Base-by-base conservation (phyloP, 2,797 vertebrate genomes). In the Caiman crocodilus region DNA sequence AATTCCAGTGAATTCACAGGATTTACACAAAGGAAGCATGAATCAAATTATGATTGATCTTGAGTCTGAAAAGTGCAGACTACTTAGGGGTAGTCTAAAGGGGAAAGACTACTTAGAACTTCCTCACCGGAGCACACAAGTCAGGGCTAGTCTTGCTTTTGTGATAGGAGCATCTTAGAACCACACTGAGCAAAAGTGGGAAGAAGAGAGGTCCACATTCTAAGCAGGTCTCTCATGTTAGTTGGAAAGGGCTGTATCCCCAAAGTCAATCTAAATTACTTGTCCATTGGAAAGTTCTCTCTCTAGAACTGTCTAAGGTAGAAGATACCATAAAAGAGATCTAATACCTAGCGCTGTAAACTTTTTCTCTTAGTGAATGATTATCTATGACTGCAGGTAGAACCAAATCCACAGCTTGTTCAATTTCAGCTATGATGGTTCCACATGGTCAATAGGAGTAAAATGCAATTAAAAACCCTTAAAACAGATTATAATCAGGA, bases 41-140 rank as follows among this genome's bases (percentile, higher is more conserved):
- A 61, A 55, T 35, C 30, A 76, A 85, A 5, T 28, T 0, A 0
- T 0, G 16, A 6, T 64, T 2, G 14, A 63, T 57, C 20, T 69
- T 7, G 18, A 12, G 6, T 32, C 50, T 10, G 14, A 0, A 5
- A 63, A 10, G 0, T 0, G 23, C 25, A 23, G 16, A 6, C 16
- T 32, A n/a, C n/a, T n/a, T n/a, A n/a, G n/a, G n/a, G n/a, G n/a
- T n/a, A n/a, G n/a, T n/a, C n/a, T n/a, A n/a, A n/a, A n/a, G 67
- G 30, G 11, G 35, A 35, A 35, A 69, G 30, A 10, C 67, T 20
- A 69, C 67, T 21, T 30, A 32, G 35, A 23, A 32, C 67, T 32
- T 69, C 32, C 30, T 35, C 67, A 69, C 32, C 20, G 20, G 18
- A 32, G 10, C 30, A 69, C 11, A 69, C 30, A 5, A 7, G 21